Evolutionary conservation across 2,888 invertebrate species (phyloP), one percentile per base, ranked within the genome.

Genomic region (Amiota mariae): DNA sequence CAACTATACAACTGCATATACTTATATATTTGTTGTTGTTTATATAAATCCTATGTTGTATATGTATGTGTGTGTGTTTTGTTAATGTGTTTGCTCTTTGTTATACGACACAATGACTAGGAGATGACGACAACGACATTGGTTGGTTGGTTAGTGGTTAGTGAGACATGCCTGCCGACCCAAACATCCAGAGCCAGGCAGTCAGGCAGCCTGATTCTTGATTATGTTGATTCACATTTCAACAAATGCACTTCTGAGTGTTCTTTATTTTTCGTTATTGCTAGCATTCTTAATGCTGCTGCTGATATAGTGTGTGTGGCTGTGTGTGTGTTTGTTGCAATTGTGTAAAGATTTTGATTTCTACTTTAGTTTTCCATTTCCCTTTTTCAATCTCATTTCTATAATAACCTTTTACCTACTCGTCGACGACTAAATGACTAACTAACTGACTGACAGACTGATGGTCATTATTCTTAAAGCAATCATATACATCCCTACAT

Each of bases 201-300:
- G 36, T 36, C 36, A 36, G 2, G 4, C 11, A 68, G 51, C 24
- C 24, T 54, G 51, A 66, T n/a, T 73, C 61, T 56, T 75, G 75
- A 71, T 75, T 73, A 73, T 68, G 73, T 59, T 70, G 72, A 72
- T 77, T 73, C 73, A 72, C 67, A 77, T 73, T 71, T 70, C 75
- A 36, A 6, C 36, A 75, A 77, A 77, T 77, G 77, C 72, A 77
- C 70, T 73, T 77, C 75, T 73, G 73, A 73, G 72, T 72, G 72
- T 57, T 61, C 61, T 61, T 46, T 15, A 47, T 24, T 24, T 24
- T 24, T 24, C 71, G 12, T 20, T 24, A 2, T 10, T 15, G 9
- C n/a, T n/a, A 24, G 51, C 24, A 8, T 47, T n/a, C 36, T 10
- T n/a, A 46, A n/a, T 51, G 48, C 67, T 36, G 12, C n/a, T 36